Evolutionary conservation across 2,797 vertebrate genomes (phyloP).

Genomic region (Urocyon cinereoargenteus): DNA sequence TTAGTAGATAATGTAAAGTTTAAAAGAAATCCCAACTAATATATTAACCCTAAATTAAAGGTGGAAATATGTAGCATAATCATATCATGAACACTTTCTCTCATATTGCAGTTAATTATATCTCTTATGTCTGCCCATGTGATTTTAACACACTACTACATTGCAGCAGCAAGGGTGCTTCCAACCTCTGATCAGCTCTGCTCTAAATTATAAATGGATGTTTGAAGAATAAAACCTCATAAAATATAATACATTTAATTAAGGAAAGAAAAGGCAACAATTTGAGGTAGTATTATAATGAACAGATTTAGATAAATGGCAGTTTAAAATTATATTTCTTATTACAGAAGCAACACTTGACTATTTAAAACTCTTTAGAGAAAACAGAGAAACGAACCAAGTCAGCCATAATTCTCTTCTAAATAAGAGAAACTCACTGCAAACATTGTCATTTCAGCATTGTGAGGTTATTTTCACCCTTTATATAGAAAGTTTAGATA

Average conservation of each 20-base stretch:
- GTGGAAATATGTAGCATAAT: not conserved
- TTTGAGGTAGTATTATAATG: not conserved
- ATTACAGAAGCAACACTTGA: not conserved
- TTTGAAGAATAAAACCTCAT: not conserved
- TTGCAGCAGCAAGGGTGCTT: not conserved
- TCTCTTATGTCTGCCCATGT: not conserved
- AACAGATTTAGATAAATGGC: not conserved
- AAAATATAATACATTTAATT: not conserved
- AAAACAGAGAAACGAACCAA: not conserved
- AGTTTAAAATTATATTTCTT: conserved; percentile 19
- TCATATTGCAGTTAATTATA: not conserved
- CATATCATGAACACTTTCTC: not conserved
- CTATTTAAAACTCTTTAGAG: not conserved
- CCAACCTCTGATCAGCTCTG: not conserved
- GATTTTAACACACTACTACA: not conserved
- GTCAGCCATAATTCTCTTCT: not conserved
- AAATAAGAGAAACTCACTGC: not conserved
- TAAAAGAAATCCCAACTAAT: not conserved
- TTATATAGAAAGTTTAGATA: not conserved
- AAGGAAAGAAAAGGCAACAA: not conserved
- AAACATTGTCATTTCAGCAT: not conserved
- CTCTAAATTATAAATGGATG: conserved; percentile 8
- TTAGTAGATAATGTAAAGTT: not conserved
- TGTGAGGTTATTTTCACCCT: not conserved
- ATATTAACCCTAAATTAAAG: not conserved